Evolutionary conservation across 2,888 invertebrate genomes (phyloP).

Genomic region (Hedychridium roseum): DNA sequence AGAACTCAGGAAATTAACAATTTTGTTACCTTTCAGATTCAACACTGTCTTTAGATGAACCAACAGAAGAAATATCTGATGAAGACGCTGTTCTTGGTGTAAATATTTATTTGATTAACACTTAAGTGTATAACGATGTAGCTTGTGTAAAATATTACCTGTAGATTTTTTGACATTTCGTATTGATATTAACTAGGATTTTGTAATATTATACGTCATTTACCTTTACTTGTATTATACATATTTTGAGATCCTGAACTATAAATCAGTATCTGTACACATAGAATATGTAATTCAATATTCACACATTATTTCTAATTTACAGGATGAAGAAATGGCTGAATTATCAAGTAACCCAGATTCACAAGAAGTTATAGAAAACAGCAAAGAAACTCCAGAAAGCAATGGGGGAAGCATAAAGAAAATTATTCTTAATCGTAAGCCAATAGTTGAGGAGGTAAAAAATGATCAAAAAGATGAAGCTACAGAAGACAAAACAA

Average conservation of each 20-base stretch:
- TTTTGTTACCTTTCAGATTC: conserved; percentile 52
- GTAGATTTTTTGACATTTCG: background rate
- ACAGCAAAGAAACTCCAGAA: conserved; percentile 56
- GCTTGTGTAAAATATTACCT: background rate
- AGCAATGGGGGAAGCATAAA: conserved; percentile 61
- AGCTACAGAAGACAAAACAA: no score
- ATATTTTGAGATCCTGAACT: no score
- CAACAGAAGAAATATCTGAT: conserved; percentile 65
- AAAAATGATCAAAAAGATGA: conserved; percentile 44
- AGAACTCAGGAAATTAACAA: no score
- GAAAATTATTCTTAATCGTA: conserved; percentile 71
- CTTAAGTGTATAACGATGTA: conserved; percentile 5
- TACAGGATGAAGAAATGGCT: conserved; percentile 61
- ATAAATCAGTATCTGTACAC: no score
- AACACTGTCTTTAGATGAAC: conserved; percentile 65
- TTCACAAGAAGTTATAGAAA: conserved; percentile 51
- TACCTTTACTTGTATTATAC: no score
- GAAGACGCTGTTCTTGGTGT: conserved; percentile 69
- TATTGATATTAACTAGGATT: background rate
- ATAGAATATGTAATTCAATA: conserved; percentile 4
- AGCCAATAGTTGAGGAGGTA: conserved; percentile 54
- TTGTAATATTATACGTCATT: no score
- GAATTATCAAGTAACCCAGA: conserved; percentile 56
- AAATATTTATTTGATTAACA: no score
- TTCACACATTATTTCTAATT: background rate